phyloP scores from a whole-genome alignment of 2,797 vertebrate species.

The Sternarchorhynchus goeldii region DNA sequence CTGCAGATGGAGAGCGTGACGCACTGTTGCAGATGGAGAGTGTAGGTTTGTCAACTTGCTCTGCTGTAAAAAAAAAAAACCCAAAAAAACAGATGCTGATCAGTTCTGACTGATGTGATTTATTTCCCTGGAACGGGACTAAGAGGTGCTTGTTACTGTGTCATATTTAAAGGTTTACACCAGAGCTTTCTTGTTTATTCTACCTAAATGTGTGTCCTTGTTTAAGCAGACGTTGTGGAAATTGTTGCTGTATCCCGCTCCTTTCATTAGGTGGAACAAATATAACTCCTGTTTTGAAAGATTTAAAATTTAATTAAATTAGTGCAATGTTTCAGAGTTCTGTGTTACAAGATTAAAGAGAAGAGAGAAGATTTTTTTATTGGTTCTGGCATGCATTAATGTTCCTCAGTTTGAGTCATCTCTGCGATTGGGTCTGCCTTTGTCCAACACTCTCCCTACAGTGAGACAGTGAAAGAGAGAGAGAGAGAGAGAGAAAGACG shows the following conservation, averaged over 20 bases:
- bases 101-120: not conserved
- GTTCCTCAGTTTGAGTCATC: conserved; percentile 11
- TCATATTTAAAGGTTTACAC: conserved; percentile 18
- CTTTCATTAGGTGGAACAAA: not conserved
- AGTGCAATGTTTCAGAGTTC: too few relatives aligned
- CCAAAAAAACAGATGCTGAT: too few relatives aligned
- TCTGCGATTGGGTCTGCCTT: conserved; percentile 33
- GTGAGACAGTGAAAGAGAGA: conserved; percentile 63
- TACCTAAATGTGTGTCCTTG: not conserved
- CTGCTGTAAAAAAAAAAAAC: too few relatives aligned
- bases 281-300: too few relatives aligned
- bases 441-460: conserved; percentile 58
- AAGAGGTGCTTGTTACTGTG: conserved; percentile 2
- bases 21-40: too few relatives aligned
- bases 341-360: too few relatives aligned
- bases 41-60: conserved; percentile 9
- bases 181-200: not conserved
- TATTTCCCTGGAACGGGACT: not conserved
- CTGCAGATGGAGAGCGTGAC: conserved; percentile 35
- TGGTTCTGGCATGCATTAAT: not conserved
- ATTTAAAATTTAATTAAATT: too few relatives aligned
- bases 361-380: not conserved
- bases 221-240: too few relatives aligned
- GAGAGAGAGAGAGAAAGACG: conserved; percentile 24
- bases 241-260: not conserved